These are phyloP conservation scores for Petrocephalus sullivani DNA, from an alignment of 2,797 vertebrate species.

Conservation along the genomic window DNA sequence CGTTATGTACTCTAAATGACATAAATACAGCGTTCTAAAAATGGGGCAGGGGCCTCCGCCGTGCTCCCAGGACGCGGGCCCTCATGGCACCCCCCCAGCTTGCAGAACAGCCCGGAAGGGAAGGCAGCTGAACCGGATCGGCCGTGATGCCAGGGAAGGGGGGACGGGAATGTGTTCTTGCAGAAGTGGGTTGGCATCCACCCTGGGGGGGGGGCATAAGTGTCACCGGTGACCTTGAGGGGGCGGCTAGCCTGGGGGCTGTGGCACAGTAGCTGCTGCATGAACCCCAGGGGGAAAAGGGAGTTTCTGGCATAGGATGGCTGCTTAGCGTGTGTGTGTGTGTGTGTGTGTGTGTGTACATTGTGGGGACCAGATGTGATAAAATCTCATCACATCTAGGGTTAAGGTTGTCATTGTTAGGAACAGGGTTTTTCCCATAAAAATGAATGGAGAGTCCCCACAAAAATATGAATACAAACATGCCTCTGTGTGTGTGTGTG, in stretches of 20 bases:
- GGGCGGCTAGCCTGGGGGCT: no score
- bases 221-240: not conserved
- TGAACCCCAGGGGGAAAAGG: not conserved
- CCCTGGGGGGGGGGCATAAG: not conserved
- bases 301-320: not conserved
- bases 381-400: not conserved
- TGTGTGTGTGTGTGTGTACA: no score
- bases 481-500: no score
- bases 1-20: not conserved
- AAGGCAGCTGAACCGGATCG: not conserved
- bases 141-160: not conserved
- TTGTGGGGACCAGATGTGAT: not conserved
- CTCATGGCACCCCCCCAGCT: not conserved
- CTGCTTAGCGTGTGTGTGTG: not conserved
- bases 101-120: not conserved
- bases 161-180: not conserved
- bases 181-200: not conserved
- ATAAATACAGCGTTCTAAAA: not conserved
- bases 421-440: no score
- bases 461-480: not conserved
- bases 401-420: no score
- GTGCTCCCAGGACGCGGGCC: not conserved
- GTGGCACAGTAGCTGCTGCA: not conserved
- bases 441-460: not conserved
- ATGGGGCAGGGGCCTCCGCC: not conserved